Percentiles rank a stretch among this genome's conserved stretches.
phyloP scores from a whole-genome alignment of 2,797 vertebrate species.

The Oreochromis grahami region DNA sequence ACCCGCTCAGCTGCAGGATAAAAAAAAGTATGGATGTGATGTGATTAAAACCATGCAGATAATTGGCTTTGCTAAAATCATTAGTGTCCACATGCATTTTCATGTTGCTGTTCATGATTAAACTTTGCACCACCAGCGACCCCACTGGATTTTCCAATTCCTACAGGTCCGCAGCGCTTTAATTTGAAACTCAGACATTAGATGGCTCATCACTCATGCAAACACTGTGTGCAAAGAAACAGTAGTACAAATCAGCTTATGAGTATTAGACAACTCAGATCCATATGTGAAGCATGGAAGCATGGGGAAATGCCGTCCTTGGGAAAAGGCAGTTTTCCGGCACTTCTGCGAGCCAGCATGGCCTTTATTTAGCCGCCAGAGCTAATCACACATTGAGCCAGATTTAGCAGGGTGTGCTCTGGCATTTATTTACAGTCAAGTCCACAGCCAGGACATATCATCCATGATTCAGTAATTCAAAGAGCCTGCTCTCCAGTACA shows the following conservation, averaged over 20 bases:
- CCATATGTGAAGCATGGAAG: constrained; percentile 50
- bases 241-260: constrained; percentile 48
- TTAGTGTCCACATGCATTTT: background rate
- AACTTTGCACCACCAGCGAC: background rate
- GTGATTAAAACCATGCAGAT: background rate
- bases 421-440: constrained; percentile 47
- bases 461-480: constrained; percentile 47
- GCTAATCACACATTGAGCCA: constrained; percentile 51
- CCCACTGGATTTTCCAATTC: background rate
- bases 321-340: constrained; percentile 36
- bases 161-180: background rate
- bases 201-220: constrained; percentile 44
- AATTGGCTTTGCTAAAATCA: background rate
- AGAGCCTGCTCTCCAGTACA: constrained; percentile 26
- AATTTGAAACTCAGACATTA: constrained; percentile 18
- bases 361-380: constrained; percentile 58
- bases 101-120: background rate
- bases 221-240: constrained; percentile 40
- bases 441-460: constrained; percentile 51
- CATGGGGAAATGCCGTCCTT: constrained; percentile 28
- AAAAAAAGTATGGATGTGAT: background rate
- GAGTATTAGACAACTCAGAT: constrained; percentile 29
- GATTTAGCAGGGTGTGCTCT: constrained; percentile 65
- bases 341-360: constrained; percentile 36
- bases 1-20: background rate